A percentile compares a stretch with the other conserved stretches of the same genome.
phyloP scores from a whole-genome alignment of 2,888 invertebrate species.

The Hedya salicella region DNA sequence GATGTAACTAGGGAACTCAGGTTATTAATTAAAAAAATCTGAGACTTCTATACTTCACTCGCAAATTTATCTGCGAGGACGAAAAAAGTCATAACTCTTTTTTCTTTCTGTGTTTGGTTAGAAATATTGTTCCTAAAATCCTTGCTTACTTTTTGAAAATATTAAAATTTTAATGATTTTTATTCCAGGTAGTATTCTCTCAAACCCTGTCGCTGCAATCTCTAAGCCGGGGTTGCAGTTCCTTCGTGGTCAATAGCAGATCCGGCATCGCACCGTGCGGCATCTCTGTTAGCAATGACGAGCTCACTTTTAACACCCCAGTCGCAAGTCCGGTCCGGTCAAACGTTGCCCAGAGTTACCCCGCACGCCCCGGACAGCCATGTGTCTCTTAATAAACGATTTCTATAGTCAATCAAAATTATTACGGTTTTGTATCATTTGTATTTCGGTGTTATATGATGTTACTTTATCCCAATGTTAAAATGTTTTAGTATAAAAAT shows the following conservation, averaged over 20 bases:
- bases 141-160: too few relatives aligned
- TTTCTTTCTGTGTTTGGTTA: too few relatives aligned
- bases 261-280: slow-evolving; percentile 17
- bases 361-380: background rate
- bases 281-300: slow-evolving; percentile 13
- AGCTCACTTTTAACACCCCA: background rate
- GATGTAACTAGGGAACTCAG: too few relatives aligned
- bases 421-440: background rate
- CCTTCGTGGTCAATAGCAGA: slow-evolving; percentile 29
- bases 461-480: background rate
- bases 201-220: slow-evolving; percentile 1
- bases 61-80: too few relatives aligned
- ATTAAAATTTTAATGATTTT: too few relatives aligned
- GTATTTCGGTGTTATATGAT: slow-evolving; percentile 7
- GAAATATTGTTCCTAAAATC: too few relatives aligned
- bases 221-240: slow-evolving; percentile 14
- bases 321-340: background rate
- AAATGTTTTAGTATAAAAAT: too few relatives aligned
- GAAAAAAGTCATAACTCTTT: too few relatives aligned
- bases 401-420: background rate
- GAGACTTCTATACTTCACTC: too few relatives aligned
- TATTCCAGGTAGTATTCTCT: slow-evolving; percentile 29
- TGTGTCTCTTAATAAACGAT: background rate
- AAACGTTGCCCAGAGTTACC: background rate
- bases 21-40: too few relatives aligned